phyloP scores from a whole-genome alignment of 2,888 invertebrate genomes.

The Heteromurus nitidus region DNA sequence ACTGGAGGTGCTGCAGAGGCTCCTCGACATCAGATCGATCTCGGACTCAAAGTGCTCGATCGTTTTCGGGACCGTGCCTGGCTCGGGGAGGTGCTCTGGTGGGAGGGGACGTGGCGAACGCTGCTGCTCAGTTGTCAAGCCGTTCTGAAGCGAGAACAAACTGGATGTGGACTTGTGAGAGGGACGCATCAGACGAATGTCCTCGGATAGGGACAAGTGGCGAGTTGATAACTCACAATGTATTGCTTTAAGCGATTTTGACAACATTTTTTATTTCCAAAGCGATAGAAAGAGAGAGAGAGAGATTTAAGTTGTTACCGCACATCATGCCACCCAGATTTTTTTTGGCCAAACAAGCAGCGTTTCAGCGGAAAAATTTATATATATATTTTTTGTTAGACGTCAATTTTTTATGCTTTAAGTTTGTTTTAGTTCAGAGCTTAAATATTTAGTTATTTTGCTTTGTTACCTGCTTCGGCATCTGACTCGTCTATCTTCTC shows the following conservation, averaged over 20 bases:
- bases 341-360: too few species aligned
- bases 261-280: background rate
- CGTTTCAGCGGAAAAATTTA: too few species aligned
- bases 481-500: too few species aligned
- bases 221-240: slow-evolving; percentile 10
- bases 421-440: too few species aligned
- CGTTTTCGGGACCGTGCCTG: slow-evolving; percentile 72
- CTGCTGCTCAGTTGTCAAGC: background rate
- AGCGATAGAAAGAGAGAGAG: background rate
- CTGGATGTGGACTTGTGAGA: background rate
- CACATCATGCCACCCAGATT: too few species aligned
- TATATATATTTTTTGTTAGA: too few species aligned
- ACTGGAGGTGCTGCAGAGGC: slow-evolving; percentile 13
- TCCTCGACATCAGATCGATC: slow-evolving; percentile 62
- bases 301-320: background rate
- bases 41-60: slow-evolving; percentile 72
- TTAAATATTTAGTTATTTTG: too few species aligned
- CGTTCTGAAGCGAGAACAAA: background rate
- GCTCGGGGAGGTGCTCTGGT: slow-evolving; percentile 74
- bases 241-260: background rate
- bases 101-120: slow-evolving; percentile 64
- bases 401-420: too few species aligned
- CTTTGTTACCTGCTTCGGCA: too few species aligned
- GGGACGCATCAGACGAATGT: slow-evolving; percentile 3
- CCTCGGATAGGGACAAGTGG: slow-evolving; percentile 30